Percentiles rank a stretch among this genome's conserved stretches.
Evolutionary conservation across 2,888 invertebrate species (phyloP).

Genomic region (Microdon myrmicae): DNA sequence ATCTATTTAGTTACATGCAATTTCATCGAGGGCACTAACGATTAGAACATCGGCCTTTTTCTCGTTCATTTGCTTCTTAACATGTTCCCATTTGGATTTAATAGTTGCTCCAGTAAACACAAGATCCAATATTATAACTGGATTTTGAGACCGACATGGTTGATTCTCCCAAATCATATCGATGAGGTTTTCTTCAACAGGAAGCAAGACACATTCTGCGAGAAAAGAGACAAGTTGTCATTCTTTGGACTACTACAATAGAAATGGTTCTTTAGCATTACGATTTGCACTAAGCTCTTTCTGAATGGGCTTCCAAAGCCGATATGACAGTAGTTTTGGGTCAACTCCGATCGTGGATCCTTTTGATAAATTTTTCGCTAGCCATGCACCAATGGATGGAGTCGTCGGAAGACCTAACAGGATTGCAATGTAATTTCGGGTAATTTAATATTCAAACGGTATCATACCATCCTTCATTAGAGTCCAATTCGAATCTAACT

Average conservation of each 20-base stretch:
- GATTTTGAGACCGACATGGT: slow-evolving; percentile 69
- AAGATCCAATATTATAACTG: slow-evolving; percentile 69
- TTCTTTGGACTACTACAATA: no score
- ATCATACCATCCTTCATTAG: slow-evolving; percentile 84
- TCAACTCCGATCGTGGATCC: slow-evolving; percentile 80
- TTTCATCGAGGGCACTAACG: slow-evolving; percentile 86
- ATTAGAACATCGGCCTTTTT: slow-evolving; percentile 75
- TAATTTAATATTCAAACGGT: background rate
- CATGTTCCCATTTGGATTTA: slow-evolving; percentile 74
- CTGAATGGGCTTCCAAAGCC: slow-evolving; percentile 72
- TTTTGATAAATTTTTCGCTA: slow-evolving; percentile 71
- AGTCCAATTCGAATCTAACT: slow-evolving; percentile 86
- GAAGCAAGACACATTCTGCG: slow-evolving; percentile 72
- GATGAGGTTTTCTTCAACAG: slow-evolving; percentile 77
- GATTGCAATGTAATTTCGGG: background rate
- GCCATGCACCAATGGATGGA: slow-evolving; percentile 72
- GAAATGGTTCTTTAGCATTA: slow-evolving; percentile 24
- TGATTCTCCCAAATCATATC: slow-evolving; percentile 77
- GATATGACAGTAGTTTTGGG: slow-evolving; percentile 73
- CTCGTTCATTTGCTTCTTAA: slow-evolving; percentile 73
- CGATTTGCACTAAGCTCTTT: slow-evolving; percentile 69
- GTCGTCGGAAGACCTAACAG: slow-evolving; percentile 65
- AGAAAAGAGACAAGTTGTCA: slow-evolving; percentile 53
- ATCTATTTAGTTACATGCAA: slow-evolving; percentile 76
- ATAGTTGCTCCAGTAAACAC: slow-evolving; percentile 72